Conservation (phyloP, 2,797 vertebrate genomes). For the Ptychobarbus kaznakovi region DNA sequence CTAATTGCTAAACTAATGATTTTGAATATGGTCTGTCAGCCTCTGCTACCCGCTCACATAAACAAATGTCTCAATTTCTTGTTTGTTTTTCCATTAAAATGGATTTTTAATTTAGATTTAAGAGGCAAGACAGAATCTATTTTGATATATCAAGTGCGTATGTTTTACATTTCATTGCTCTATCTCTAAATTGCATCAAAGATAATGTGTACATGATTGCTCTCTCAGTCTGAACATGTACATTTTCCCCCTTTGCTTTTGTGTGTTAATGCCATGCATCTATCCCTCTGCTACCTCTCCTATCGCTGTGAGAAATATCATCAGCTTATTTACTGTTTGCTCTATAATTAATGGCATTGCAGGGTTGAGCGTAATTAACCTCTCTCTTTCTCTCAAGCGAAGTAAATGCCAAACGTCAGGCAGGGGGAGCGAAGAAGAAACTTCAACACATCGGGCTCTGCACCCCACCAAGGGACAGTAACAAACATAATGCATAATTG, state of each 20-base stretch:
- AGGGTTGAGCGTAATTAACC: conserved; percentile 78
- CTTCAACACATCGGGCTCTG: conserved; percentile 63
- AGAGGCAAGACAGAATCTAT: background rate
- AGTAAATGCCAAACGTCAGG: conserved; percentile 77
- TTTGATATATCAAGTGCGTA: conserved; percentile 1
- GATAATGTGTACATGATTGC: background rate
- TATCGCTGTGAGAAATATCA: conserved; percentile 62
- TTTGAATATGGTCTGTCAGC: conserved; percentile 66
- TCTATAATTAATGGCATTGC: conserved; percentile 74
- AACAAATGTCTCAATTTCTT: conserved; percentile 62
- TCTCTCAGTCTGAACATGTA: conserved; percentile 11
- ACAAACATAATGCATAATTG: conserved; percentile 24
- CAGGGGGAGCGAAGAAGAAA: conserved; percentile 60
- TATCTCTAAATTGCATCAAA: background rate
- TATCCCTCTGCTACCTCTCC: conserved; percentile 22
- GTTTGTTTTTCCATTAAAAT: conserved; percentile 57
- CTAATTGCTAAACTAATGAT: conserved; percentile 69
- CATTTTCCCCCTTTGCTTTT: background rate
- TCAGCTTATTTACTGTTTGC: conserved; percentile 74
- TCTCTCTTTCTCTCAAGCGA: conserved; percentile 57
- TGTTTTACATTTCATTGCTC: background rate
- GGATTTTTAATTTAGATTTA: conserved; percentile 31
- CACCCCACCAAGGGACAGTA: conserved; percentile 35
- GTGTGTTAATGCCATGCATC: conserved; percentile 36
- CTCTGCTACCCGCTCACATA: conserved; percentile 27